phyloP scores from a whole-genome alignment of 2,888 invertebrate genomes.

The Sicus ferrugineus region DNA sequence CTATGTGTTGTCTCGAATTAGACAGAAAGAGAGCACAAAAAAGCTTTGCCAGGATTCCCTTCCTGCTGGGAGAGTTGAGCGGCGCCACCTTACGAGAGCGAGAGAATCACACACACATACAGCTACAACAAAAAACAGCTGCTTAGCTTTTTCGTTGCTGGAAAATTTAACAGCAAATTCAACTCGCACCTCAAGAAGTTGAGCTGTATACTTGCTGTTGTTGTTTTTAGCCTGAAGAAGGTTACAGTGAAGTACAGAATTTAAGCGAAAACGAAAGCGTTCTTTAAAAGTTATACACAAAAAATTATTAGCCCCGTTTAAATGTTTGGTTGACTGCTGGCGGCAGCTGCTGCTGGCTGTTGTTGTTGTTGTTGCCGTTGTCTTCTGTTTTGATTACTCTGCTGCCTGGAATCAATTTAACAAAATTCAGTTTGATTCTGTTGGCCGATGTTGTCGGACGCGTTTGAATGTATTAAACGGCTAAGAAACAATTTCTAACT shows the following conservation, averaged over 20 bases:
- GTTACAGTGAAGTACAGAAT: not conserved
- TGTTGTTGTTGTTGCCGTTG: conserved; percentile 3
- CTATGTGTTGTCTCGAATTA: not conserved
- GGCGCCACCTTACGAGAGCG: no score
- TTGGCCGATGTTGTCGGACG: conserved; percentile 7
- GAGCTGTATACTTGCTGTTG: not conserved
- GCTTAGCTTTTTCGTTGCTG: no score
- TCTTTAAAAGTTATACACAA: not conserved
- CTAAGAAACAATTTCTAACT: not conserved
- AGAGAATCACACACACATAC: no score
- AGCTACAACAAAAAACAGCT: no score
- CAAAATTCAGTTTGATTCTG: conserved; percentile 23
- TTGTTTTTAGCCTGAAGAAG: not conserved
- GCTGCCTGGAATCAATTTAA: conserved; percentile 4
- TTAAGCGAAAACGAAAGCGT: not conserved
- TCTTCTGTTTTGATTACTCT: not conserved
- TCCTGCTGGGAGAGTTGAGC: no score
- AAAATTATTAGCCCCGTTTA: not conserved
- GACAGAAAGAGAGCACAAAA: not conserved
- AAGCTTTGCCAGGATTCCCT: not conserved
- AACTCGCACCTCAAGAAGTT: no score
- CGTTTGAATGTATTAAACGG: no score
- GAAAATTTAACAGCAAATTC: no score
- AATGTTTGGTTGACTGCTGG: no score
- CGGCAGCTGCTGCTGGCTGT: not conserved